Percentiles rank a stretch among this genome's conserved stretches.
Evolutionary conservation across 2,888 invertebrate species (phyloP).

Genomic region (Patella caerulea): DNA sequence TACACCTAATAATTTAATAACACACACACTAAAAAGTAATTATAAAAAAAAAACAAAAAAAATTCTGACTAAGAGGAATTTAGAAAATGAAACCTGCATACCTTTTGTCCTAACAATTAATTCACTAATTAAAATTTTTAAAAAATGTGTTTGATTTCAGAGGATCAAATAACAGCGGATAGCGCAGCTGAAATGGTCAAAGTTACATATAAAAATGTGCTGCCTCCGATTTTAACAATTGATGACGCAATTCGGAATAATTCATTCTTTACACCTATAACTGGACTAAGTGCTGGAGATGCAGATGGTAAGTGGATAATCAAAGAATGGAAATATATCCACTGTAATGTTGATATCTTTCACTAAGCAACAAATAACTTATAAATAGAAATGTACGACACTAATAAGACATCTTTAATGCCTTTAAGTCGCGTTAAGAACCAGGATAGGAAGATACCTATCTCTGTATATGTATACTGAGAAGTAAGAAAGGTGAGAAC

Average conservation of each 20-base stretch:
- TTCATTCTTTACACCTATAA: conserved; percentile 57
- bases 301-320: conserved; percentile 50
- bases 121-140: background rate
- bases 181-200: conserved; percentile 66
- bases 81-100: background rate
- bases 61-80: no score
- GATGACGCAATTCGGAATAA: conserved; percentile 61
- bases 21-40: no score
- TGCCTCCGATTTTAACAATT: conserved; percentile 66
- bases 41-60: no score
- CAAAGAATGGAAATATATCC: background rate
- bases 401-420: no score
- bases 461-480: no score
- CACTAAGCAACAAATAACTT: no score
- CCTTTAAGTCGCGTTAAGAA: no score
- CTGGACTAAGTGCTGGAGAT: conserved; percentile 53
- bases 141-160: conserved; percentile 37
- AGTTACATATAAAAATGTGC: conserved; percentile 66
- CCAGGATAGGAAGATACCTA: no score
- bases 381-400: no score
- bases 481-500: no score
- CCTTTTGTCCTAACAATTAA: background rate
- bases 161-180: conserved; percentile 54
- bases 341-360: no score
- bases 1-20: no score